Base-by-base conservation (phyloP, 2,113 vertebrate genomes). In the Epinephelus cyanopodus region DNA sequence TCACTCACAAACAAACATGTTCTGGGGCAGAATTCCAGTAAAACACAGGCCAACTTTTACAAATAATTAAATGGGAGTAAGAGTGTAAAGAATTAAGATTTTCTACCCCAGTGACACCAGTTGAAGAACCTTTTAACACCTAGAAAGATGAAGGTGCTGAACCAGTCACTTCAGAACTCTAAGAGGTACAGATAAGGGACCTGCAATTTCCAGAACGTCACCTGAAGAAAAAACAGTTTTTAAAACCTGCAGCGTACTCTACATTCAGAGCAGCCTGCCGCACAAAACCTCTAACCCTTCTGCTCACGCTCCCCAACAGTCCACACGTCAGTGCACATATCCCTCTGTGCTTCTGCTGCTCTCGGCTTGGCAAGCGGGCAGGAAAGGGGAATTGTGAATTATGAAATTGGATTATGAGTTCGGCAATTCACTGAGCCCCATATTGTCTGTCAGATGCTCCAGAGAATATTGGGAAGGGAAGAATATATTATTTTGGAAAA, bases 321-420 rank as follows among this genome's bases (percentile, higher is more conserved):
- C 73, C 82, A 86, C 87, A 85, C 73, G 15, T 72, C 88, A 79
- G 69, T 68, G 88, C 76, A 54, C 85, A 81, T 54, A 83, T 88
- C 84, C 84, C 79, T 72, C 76, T 56, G 82, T 37, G 83, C 72
- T 68, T 68, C 83, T 57, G 74, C 82, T 85, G 85, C 85, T 88
- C 85, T 62, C 78, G 37, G 57, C 83, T 88, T 90, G 86, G 83
- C 86, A 80, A 77, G 85, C 54, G 48, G 48, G 57, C 50, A 79
- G 74, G 77, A 80, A 83, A 65, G 73, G 81, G 79, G 89, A 89
- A 84, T 84, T 74, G 85, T 67, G 87, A 91, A 89, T 92, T 81
- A 79, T 83, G 86, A 90, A 92, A 93, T 89, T 90, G 91, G 88
- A 94, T 92, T 92, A 90, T 23, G 87, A 90, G 77, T 87, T 84